A percentile compares a stretch with the other conserved stretches of the same genome.
Conservation (phyloP, 53 echinoderm and acorn worm genomes). For the Henricia sp. region DNA sequence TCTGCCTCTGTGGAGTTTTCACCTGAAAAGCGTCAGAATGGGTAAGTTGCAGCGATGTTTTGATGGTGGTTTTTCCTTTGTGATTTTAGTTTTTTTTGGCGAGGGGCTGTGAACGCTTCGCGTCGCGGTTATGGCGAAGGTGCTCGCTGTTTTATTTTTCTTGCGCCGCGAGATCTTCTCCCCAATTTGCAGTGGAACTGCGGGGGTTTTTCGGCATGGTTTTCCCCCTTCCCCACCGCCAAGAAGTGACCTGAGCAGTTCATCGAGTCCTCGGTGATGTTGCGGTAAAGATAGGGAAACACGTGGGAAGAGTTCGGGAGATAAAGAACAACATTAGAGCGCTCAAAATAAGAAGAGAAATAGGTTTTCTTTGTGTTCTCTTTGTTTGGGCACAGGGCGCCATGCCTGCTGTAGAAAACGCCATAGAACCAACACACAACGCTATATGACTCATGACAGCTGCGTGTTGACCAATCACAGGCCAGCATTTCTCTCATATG, state of each 20-base stretch:
- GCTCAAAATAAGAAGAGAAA: constrained; percentile 90
- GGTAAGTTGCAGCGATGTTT: constrained; percentile 63
- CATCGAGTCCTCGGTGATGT: constrained; percentile 44
- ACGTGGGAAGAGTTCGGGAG: constrained; percentile 65
- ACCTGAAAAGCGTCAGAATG: constrained; percentile 41
- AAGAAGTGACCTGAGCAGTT: constrained; percentile 32
- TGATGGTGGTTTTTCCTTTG: constrained; percentile 40
- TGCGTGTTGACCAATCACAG: constrained; percentile 52
- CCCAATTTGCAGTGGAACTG: constrained; percentile 45
- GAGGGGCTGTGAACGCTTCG: constrained; percentile 41
- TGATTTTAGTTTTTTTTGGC: constrained; percentile 60
- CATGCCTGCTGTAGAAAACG: constrained; percentile 52
- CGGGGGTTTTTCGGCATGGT: constrained; percentile 27
- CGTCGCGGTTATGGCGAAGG: constrained; percentile 55
- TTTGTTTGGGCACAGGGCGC: constrained; percentile 85
- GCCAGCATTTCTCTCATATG: constrained; percentile 21
- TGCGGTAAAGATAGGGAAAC: constrained; percentile 65
- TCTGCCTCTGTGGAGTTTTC: constrained; percentile 34
- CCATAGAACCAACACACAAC: constrained; percentile 63
- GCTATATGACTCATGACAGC: constrained; percentile 67
- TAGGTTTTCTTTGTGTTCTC: constrained; percentile 91
- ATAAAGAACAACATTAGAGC: constrained; percentile 79
- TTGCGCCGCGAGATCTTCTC: constrained; percentile 57
- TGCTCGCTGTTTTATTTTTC: constrained; percentile 39
- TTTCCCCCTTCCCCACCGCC: constrained; percentile 27